Evolutionary conservation across 2,797 vertebrate genomes (phyloP).

Genomic region (Tokudaia tokunoshimensis): DNA sequence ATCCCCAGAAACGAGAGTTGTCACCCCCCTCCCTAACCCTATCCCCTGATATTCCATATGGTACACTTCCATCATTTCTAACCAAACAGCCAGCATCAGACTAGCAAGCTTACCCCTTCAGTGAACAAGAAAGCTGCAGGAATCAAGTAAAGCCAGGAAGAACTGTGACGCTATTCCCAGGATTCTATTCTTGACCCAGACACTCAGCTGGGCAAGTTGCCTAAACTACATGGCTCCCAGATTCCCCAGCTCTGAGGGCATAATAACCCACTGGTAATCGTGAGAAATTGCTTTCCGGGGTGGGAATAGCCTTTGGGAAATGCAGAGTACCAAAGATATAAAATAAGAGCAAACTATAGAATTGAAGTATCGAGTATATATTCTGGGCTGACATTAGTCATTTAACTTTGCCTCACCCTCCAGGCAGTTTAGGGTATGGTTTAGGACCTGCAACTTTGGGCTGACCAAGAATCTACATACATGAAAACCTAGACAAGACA

Average conservation of each 20-base stretch:
- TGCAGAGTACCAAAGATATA: not conserved
- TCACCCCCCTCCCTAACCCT: not conserved
- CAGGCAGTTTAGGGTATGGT: not conserved
- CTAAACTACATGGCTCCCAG: not conserved
- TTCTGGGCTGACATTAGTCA: not conserved
- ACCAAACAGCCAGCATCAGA: not conserved
- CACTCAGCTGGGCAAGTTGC: not conserved
- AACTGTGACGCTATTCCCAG: not conserved
- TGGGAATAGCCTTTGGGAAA: not conserved
- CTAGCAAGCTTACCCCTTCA: not conserved
- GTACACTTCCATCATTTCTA: not conserved
- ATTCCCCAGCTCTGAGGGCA: not conserved
- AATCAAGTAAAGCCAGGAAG: not conserved
- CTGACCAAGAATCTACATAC: not conserved
- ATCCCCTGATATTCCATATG: not conserved
- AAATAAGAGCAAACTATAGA: slow-evolving; percentile 17
- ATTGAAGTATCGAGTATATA: not conserved
- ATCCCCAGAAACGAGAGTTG: not conserved
- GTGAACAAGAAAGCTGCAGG: slow-evolving; percentile 18
- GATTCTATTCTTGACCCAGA: slow-evolving; percentile 5
- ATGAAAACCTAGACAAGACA: not conserved
- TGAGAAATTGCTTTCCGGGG: not conserved
- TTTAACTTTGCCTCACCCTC: not conserved
- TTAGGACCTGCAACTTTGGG: not conserved
- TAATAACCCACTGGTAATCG: not conserved